These are phyloP conservation scores for Ctenochaetus hawaiiensis DNA, from an alignment of 2,797 vertebrate genomes.

Conservation along the genomic window DNA sequence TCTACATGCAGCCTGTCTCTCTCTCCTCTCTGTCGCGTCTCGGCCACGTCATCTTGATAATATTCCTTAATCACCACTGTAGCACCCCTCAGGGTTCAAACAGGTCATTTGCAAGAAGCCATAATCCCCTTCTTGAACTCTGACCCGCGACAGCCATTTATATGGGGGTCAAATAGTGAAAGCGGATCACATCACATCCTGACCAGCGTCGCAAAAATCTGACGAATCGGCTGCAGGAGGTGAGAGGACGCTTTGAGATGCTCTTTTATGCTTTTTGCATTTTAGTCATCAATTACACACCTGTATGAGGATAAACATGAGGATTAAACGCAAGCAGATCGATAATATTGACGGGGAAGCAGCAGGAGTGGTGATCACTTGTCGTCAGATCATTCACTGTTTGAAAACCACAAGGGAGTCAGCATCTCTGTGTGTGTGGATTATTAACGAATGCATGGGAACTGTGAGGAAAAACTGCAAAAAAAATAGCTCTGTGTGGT, in stretches of 20 bases:
- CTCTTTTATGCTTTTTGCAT: conserved; percentile 31
- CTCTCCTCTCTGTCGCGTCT: conserved; percentile 13
- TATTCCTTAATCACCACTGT: conserved; percentile 57
- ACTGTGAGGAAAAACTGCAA: conserved; percentile 28
- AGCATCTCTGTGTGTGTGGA: conserved; percentile 39
- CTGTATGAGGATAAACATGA: conserved; percentile 59
- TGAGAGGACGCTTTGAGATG: conserved; percentile 10
- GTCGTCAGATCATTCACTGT: not conserved
- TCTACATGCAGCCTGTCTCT: not conserved
- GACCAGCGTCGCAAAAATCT: conserved; percentile 26
- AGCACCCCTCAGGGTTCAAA: conserved; percentile 64
- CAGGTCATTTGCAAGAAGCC: conserved; percentile 58
- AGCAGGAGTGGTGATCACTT: conserved; percentile 36
- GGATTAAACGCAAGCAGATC: conserved; percentile 63
- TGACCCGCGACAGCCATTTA: conserved; percentile 63
- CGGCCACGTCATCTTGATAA: conserved; percentile 45
- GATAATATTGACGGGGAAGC: conserved; percentile 63
- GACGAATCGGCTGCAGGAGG: conserved; percentile 20
- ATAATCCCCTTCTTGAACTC: conserved; percentile 78
- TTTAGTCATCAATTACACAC: conserved; percentile 30
- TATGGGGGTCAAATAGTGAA: conserved; percentile 73
- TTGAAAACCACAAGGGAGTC: conserved; percentile 26
- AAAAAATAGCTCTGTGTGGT: conserved; percentile 1
- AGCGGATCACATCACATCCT: conserved; percentile 64
- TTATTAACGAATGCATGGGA: conserved; percentile 39